Evolutionary conservation across 2,797 vertebrate genomes (phyloP), one percentile per base, ranked within the genome.

Genomic region (Tragopan temminckii): DNA sequence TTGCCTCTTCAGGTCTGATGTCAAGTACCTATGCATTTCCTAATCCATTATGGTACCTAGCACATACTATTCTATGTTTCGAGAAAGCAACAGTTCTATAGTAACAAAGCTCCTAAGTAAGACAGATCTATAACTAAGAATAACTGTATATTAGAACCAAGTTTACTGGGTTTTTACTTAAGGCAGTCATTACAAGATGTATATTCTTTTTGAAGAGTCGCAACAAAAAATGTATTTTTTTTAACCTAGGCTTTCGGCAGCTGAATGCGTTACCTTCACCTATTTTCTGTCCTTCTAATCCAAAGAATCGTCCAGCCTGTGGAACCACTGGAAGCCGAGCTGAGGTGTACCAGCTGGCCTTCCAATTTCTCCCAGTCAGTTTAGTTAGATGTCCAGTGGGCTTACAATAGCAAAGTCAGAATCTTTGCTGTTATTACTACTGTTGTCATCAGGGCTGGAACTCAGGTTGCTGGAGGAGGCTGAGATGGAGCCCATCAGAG

Each of bases 401-500:
- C 99, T 99, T 79, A 99, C 99, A 20, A 99, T 99, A 96, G 99
- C 99, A 93, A 99, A 99, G 97, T 99, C 99, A 8, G 99, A 99
- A 98, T 99, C 99, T 96, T 99, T 99, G 98, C 99, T 99, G 97
- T 99, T 99, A 97, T 98, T 97, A 97, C 98, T 99, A 97, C 98
- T 99, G 98, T 99, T 97, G 0, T 99, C 99, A 55, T 99, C 99
- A 0, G 99, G 99, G 95, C 99, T 99, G 55, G 98, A 98, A 95
- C 98, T 98, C 69, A 98, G 96, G 72, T 98, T 98, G 95, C 98
- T 98, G 96, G 99, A 99, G 13, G 99, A 99, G 21, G 98, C 98
- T 1, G 99, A 98, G 45, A 97, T 96, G 36, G 96, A 96, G 61
- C 97, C 98, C 79, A 97, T 98, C 75, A 99, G 97, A 4, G 99